Evolutionary conservation across 2,888 invertebrate species (phyloP).

Genomic region (Pandemis heparana): DNA sequence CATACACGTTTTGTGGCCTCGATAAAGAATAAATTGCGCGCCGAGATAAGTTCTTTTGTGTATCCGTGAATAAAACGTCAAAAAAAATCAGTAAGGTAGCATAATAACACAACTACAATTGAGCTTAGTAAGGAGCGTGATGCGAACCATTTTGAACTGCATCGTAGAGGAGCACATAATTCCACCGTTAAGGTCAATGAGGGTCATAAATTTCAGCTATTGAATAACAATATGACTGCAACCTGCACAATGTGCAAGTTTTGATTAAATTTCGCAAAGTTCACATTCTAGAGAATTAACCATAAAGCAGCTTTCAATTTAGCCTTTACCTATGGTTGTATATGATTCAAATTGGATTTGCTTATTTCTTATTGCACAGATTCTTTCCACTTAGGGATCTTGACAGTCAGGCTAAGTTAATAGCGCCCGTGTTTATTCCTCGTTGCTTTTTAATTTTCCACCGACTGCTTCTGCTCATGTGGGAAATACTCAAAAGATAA

Average conservation of each 20-base stretch:
- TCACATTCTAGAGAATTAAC: neutral
- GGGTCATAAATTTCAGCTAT: neutral
- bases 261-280: conserved; percentile 17
- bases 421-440: conserved; percentile 38
- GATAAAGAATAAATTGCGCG: conserved; percentile 25
- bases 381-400: conserved; percentile 21
- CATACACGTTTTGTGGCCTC: conserved; percentile 19
- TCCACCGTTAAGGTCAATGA: neutral
- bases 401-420: conserved; percentile 39
- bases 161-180: neutral
- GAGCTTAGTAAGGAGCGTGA: neutral
- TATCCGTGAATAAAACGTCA: neutral
- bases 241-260: conserved; percentile 6
- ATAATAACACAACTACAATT: conserved; percentile 3
- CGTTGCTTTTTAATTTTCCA: conserved; percentile 65
- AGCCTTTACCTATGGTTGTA: neutral
- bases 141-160: neutral
- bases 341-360: neutral
- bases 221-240: neutral
- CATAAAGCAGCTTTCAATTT: neutral
- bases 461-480: conserved; percentile 59
- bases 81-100: neutral
- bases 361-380: neutral
- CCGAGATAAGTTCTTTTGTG: conserved; percentile 16
- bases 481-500: conserved; percentile 61